Evolutionary conservation across 2,113 vertebrate genomes (phyloP).

Genomic region (Pogona vitticeps): DNA sequence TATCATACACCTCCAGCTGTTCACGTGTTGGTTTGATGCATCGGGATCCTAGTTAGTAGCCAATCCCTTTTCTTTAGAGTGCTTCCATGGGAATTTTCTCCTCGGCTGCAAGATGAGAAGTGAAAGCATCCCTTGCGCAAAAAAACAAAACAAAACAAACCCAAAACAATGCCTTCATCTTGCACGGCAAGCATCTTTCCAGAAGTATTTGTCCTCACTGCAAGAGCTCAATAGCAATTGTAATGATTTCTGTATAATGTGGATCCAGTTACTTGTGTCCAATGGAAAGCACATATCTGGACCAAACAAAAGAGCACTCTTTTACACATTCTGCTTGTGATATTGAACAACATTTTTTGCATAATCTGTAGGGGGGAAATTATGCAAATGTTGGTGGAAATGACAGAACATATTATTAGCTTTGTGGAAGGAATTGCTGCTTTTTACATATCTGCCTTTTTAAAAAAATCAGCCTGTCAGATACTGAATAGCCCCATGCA

Average conservation of each 20-base stretch:
- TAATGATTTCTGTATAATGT: constrained; percentile 63
- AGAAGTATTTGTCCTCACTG: constrained; percentile 59
- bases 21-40: not conserved
- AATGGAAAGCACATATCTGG: constrained; percentile 54
- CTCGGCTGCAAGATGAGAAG: constrained; percentile 37
- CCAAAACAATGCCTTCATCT: constrained; percentile 12
- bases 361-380: constrained; percentile 39
- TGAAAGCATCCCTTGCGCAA: constrained; percentile 37
- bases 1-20: constrained; percentile 15
- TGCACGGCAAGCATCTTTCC: constrained; percentile 53
- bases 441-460: constrained; percentile 17
- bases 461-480: constrained; percentile 20
- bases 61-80: constrained; percentile 22
- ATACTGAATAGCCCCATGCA: constrained; percentile 37
- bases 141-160: too few species aligned
- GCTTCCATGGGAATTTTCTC: constrained; percentile 42
- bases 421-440: constrained; percentile 50
- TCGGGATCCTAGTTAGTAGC: not conserved
- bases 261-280: constrained; percentile 58
- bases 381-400: constrained; percentile 44
- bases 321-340: constrained; percentile 50
- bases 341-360: constrained; percentile 55
- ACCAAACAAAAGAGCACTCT: constrained; percentile 62
- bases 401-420: constrained; percentile 17
- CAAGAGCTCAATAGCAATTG: constrained; percentile 53